phyloP scores from a whole-genome alignment of 2,113 vertebrate species.

The Brachyhypopomus occidentalis region DNA sequence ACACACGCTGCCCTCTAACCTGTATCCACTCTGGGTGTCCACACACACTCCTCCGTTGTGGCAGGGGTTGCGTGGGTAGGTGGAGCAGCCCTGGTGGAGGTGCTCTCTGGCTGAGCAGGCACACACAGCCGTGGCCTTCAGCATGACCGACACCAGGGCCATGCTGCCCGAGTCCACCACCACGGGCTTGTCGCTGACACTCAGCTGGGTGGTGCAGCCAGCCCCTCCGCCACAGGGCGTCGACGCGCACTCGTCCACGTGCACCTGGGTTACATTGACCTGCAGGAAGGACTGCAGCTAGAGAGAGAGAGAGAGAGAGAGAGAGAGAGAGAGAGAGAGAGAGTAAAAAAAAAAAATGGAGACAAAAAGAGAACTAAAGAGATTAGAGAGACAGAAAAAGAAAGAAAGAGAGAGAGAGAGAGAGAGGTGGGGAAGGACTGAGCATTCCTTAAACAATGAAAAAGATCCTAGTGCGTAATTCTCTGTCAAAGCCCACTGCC shows the following conservation, averaged over 20 bases:
- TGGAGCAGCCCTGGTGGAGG: conserved; percentile 76
- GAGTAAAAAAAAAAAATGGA: neutral
- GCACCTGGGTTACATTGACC: conserved; percentile 75
- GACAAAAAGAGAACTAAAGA: neutral
- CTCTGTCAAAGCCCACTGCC: conserved; percentile 5
- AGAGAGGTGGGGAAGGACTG: neutral
- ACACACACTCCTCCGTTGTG: conserved; percentile 81
- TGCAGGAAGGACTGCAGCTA: conserved; percentile 83
- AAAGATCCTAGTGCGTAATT: neutral
- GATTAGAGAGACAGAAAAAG: neutral
- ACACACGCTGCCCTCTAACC: conserved; percentile 67
- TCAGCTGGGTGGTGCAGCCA: conserved; percentile 66
- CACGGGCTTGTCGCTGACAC: conserved; percentile 71
- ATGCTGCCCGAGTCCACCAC: conserved; percentile 77
- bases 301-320: conserved; percentile 38
- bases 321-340: conserved; percentile 35
- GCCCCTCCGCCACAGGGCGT: conserved; percentile 70
- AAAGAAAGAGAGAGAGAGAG: neutral
- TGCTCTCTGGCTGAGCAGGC: conserved; percentile 72
- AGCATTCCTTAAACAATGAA: neutral
- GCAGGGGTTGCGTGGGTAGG: conserved; percentile 81
- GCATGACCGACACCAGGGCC: conserved; percentile 76
- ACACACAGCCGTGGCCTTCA: conserved; percentile 69
- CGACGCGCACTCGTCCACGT: conserved; percentile 78
- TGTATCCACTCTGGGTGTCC: conserved; percentile 83